Evolutionary conservation across 2,113 vertebrate species (phyloP).

Genomic region (Orthochromis indermauri): DNA sequence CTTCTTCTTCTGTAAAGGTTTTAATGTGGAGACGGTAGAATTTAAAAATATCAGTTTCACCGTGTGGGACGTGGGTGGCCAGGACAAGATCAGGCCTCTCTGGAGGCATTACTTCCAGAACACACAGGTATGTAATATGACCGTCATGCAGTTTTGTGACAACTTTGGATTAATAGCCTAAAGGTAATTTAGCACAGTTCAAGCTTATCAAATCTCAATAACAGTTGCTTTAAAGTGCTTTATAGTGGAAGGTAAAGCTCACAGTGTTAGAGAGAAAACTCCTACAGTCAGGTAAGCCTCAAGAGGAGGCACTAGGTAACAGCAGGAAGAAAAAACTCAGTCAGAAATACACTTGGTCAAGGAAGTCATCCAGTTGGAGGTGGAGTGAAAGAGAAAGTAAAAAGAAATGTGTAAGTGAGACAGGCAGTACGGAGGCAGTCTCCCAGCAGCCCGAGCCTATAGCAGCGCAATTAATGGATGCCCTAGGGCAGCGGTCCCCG

Average conservation of each 20-base stretch:
- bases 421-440: rapidly evolving
- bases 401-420: neutral
- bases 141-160: neutral
- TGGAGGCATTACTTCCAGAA: slow-evolving; percentile 97
- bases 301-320: neutral
- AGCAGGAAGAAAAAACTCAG: neutral
- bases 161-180: neutral
- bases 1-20: slow-evolving; percentile 64
- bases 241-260: rapidly evolving
- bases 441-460: neutral
- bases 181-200: neutral
- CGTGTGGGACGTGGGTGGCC: slow-evolving; percentile 93
- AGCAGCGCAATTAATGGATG: neutral
- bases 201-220: rapidly evolving
- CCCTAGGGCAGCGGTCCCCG: too few species aligned
- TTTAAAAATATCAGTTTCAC: slow-evolving; percentile 95
- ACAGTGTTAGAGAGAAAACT: neutral
- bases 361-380: neutral
- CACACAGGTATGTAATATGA: slow-evolving; percentile 77
- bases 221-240: rapidly evolving
- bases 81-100: slow-evolving; percentile 92
- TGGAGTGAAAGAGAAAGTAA: neutral
- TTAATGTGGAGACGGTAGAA: slow-evolving; percentile 93
- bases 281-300: neutral
- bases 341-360: neutral